These are phyloP conservation scores for Spatulosminthurus flaviceps DNA, from an alignment of 2,888 invertebrate genomes.

Conservation along the genomic window DNA sequence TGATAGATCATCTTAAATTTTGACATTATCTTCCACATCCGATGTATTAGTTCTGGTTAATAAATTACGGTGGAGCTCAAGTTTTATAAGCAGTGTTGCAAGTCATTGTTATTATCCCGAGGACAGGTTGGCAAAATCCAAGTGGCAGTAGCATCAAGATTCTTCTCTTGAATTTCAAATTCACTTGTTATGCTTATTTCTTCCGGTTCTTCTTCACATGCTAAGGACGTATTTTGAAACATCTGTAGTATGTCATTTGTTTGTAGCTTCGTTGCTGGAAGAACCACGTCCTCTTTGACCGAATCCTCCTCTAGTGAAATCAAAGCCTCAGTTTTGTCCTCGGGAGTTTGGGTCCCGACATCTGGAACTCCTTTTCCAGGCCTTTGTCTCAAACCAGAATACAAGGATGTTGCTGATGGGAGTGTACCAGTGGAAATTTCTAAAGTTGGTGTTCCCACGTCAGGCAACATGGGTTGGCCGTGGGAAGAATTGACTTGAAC, in stretches of 20 bases:
- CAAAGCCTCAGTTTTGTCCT: neutral
- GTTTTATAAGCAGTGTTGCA: no score
- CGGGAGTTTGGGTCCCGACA: neutral
- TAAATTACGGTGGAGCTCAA: no score
- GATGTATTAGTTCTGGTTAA: no score
- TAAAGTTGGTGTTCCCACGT: neutral
- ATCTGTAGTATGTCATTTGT: no score
- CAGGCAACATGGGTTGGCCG: neutral
- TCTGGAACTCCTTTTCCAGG: neutral
- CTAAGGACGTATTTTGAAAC: no score
- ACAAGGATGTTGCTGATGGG: no score
- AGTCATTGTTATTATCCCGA: no score
- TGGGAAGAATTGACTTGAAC: no score
- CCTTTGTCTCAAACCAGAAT: neutral
- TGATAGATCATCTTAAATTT: no score
- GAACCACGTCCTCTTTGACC: no score
- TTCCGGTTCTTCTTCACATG: neutral
- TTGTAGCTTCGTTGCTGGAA: no score
- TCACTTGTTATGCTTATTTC: neutral
- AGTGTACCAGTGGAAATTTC: neutral
- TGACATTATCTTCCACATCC: no score
- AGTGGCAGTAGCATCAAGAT: neutral
- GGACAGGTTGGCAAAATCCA: neutral
- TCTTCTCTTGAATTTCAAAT: neutral
- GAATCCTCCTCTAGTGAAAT: neutral